Percentiles rank a stretch among this genome's conserved stretches.
phyloP scores from a whole-genome alignment of 2,888 invertebrate genomes.

The Podabrus alpinus region DNA sequence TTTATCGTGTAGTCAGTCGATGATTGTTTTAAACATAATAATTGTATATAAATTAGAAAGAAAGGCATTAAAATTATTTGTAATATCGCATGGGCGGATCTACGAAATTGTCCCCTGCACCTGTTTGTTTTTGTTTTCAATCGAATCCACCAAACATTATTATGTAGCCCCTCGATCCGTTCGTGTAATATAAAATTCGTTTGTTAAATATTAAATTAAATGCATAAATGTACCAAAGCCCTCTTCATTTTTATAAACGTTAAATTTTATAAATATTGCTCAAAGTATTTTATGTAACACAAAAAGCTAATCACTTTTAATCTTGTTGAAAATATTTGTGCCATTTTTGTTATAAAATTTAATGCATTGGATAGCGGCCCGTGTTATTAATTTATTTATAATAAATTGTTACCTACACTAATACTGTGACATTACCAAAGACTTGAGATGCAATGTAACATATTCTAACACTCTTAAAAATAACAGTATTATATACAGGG shows the following conservation, averaged over 20 bases:
- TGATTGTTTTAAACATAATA: conserved; percentile 16
- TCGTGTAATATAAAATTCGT: conserved; percentile 11
- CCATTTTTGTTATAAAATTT: conserved; percentile 15
- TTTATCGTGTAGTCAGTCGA: conserved; percentile 18
- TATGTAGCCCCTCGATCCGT: not conserved
- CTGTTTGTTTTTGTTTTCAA: not conserved
- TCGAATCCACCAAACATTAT: not conserved
- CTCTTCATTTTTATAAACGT: conserved; percentile 21
- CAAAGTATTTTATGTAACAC: conserved; percentile 26
- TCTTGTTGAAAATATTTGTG: conserved; percentile 8
- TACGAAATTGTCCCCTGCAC: not conserved
- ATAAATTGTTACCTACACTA: conserved; percentile 11
- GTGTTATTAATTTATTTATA: conserved; percentile 10
- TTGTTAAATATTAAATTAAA: conserved; percentile 7
- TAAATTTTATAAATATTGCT: conserved; percentile 29
- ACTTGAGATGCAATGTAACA: conserved; percentile 20
- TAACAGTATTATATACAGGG: conserved; percentile 25
- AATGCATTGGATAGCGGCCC: conserved; percentile 12
- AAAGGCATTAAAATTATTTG: not conserved
- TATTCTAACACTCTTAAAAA: conserved; percentile 13
- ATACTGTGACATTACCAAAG: conserved; percentile 25
- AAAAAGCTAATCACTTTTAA: not conserved
- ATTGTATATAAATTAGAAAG: conserved; percentile 19
- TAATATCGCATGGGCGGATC: not conserved
- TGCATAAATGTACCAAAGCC: conserved; percentile 16